Base-by-base conservation (phyloP, 2,113 vertebrate genomes). In the Xenopus tropicalis region DNA sequence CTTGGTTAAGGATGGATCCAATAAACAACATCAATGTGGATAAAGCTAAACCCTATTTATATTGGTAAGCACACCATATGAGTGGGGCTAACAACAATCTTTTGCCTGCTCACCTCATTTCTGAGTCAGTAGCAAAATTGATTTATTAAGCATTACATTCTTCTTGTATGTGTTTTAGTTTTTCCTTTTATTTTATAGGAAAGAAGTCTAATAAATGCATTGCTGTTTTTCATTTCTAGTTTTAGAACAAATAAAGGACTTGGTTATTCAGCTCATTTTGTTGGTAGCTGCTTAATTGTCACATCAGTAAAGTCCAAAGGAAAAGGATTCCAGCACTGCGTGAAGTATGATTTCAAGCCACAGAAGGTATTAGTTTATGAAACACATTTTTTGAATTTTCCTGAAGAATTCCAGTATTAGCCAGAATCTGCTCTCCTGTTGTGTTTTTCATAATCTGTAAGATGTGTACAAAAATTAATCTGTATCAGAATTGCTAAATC, bases 241-340 rank as follows among this genome's bases (percentile, higher is more conserved):
- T 99, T 99, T 84, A 95, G 96, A 85, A 99, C 97, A 61, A 98
- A 85, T 83, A 99, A 98, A 93, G 93, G 96, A 86, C 90, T 98
- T 80, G 97, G 97, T 79, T 99, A 99, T 88, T 99, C 97, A 71
- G 95, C 96, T 69, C 96, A 99, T 87, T 98, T 99, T 84, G 96
- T 99, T 83, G 96, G 93, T 14, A 92, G 96, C 81, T 98, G 95
- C 88, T 92, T 99, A 86, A 92, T 98, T 85, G 87, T 99, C 85
- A 99, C 97, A 0, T 96, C 96, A 69, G 90, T 99, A 85, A 99
- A 98, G 84, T 94, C 97, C 65, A 99, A 99, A 86, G 94, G 94
- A 80, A 99, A 98, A 92, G 97, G 96, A 74, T 98, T 98, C 86
- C 96, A 99, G 88, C 97, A 99, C 68, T 99, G 97, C 84, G 96